phyloP scores from a whole-genome alignment of 1,140 invertebrate genomes.

The Berghia stephanieae region DNA sequence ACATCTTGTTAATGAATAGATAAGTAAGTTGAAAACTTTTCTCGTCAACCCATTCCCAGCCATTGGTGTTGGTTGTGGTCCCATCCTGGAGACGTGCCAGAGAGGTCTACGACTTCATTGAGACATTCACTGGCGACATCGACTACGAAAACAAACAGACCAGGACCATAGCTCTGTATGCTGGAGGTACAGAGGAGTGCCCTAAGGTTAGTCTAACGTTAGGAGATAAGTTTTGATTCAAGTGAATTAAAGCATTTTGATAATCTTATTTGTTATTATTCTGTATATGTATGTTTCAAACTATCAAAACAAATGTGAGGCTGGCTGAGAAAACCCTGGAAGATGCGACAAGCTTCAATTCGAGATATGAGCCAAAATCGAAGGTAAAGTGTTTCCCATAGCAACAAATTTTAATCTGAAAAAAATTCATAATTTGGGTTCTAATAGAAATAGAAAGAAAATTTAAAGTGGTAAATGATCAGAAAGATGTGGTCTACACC shows the following conservation, averaged over 20 bases:
- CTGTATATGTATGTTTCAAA: background rate
- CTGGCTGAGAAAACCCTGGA: too few relatives aligned
- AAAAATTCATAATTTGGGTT: too few relatives aligned
- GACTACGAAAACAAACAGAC: slow-evolving; percentile 24
- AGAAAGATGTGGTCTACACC: too few relatives aligned
- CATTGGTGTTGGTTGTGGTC: slow-evolving; percentile 50
- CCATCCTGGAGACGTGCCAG: slow-evolving; percentile 54
- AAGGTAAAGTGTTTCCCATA: too few relatives aligned
- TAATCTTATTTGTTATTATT: background rate
- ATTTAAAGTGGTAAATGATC: too few relatives aligned
- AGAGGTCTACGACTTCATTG: slow-evolving; percentile 36
- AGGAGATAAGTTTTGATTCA: background rate
- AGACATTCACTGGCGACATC: slow-evolving; percentile 1
- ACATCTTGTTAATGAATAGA: background rate
- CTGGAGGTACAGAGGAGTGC: slow-evolving; percentile 47
- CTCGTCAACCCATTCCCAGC: slow-evolving; percentile 41
- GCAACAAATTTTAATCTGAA: too few relatives aligned
- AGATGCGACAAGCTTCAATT: too few relatives aligned
- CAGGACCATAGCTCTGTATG: slow-evolving; percentile 42
- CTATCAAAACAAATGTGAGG: background rate
- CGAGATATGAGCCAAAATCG: too few relatives aligned
- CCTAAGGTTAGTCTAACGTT: slow-evolving; percentile 40
- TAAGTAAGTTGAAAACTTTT: background rate
- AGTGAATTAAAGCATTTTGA: background rate
- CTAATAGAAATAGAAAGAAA: too few relatives aligned